Base-by-base conservation (phyloP, 1,140 invertebrate species). In the Leptopilina boulardi region DNA sequence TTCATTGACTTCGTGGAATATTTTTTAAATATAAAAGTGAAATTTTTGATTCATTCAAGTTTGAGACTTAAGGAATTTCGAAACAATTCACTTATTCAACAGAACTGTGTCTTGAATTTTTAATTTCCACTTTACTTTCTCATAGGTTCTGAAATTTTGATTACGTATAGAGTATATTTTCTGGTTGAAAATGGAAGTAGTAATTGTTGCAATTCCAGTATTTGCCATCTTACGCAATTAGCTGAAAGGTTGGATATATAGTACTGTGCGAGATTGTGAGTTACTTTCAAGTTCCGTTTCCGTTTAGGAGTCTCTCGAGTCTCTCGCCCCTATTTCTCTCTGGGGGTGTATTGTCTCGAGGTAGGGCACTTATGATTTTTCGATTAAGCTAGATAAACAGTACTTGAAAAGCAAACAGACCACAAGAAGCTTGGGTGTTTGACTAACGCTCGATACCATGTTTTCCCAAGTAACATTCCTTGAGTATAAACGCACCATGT, bases 331-430 rank as follows among this genome's bases (percentile, higher is more conserved):
- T 9, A 11, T 66, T 66, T 30, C 59, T 66, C 23, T 23, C n/a
- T n/a, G n/a, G 59, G 59, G 59, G 26, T 66, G 23, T 34, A 30
- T 66, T 66, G 59, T 66, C 59, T 66, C 6, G 59, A 34, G 23
- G 59, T 30, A 66, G 59, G 51, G 30, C 44, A 83, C 78, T 84
- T 83, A 83, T 83, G 82, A 84, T 84, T 84, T 84, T 84, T 84
- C 83, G 77, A 84, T 84, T 84, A 84, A 81, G 72, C 77, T 82
- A 77, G 19, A 75, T 79, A 84, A 83, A 84, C 82, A 84, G 77
- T 74, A 18, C 71, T 73, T 54, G 76, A 74, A 51, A 80, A 77
- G 44, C 76, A 83, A 84, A 84, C 82, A 84, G 77, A 78, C 11
- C 80, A 47, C 38, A 70, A 42, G 38, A 54, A 23, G n/a, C 23